phyloP scores from a whole-genome alignment of 2,113 vertebrate genomes.

The Piaya cayana region DNA sequence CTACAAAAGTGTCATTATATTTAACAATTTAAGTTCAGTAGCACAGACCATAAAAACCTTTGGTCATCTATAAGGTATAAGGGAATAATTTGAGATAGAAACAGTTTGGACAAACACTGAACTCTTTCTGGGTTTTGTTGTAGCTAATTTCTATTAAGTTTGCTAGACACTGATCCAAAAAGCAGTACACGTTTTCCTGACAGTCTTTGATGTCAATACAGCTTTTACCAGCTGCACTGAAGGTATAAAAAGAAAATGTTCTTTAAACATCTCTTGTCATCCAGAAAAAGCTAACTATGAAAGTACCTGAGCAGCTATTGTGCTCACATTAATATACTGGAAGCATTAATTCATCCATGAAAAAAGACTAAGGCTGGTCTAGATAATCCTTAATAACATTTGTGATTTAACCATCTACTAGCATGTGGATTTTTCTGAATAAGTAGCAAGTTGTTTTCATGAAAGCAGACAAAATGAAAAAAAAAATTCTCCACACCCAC shows the following conservation, averaged over 20 bases:
- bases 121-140: neutral
- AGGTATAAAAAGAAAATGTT: neutral
- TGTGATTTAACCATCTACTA: neutral
- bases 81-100: constrained; percentile 3
- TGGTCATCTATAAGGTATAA: neutral
- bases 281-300: neutral
- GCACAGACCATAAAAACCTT: neutral
- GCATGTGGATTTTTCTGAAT: neutral
- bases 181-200: neutral
- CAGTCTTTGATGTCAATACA: neutral
- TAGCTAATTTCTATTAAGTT: constrained; percentile 38
- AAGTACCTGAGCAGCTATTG: neutral
- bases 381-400: neutral
- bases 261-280: neutral
- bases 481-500: neutral
- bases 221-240: neutral
- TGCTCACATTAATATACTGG: neutral
- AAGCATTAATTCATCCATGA: neutral
- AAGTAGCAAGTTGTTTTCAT: neutral
- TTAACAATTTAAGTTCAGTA: neutral
- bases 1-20: neutral
- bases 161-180: constrained; percentile 28
- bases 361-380: neutral
- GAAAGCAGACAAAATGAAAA: neutral
- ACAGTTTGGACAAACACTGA: neutral